A percentile compares a stretch with the other conserved stretches of the same genome.
Conservation (phyloP, 2,113 vertebrate species). For the Engystomops pustulosus region DNA sequence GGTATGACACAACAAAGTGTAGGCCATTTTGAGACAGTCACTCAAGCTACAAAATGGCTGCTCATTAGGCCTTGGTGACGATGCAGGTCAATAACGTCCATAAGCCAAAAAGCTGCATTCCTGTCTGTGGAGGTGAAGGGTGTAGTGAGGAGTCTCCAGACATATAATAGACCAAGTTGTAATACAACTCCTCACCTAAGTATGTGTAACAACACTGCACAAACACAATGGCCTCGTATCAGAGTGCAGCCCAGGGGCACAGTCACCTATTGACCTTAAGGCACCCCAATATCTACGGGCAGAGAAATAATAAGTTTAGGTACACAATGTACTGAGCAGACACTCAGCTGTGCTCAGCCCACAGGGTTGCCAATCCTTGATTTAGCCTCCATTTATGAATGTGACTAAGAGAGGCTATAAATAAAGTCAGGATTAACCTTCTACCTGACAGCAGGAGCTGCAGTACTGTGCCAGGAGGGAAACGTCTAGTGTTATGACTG, state of each 20-base stretch:
- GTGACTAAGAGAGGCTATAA: not conserved
- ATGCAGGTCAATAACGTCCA: not conserved
- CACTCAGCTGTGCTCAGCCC: not conserved
- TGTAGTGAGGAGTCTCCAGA: not conserved
- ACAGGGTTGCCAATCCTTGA: not conserved
- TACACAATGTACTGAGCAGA: conserved; percentile 20
- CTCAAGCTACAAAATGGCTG: not conserved
- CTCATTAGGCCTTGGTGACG: not conserved
- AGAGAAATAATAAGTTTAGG: conserved; percentile 24
- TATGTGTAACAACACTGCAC: not conserved
- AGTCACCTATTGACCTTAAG: too few species aligned
- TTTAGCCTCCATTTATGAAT: not conserved
- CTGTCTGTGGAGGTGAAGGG: not conserved
- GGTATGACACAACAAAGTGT: not conserved
- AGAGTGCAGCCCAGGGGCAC: not conserved
- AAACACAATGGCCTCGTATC: not conserved
- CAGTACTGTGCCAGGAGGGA: not conserved
- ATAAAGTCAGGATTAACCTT: conserved; percentile 1
- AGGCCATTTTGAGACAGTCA: not conserved
- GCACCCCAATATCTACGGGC: too few species aligned
- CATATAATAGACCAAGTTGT: not conserved
- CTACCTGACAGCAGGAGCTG: not conserved
- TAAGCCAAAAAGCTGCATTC: not conserved
- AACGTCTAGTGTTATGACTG: not conserved
- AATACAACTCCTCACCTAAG: not conserved